Evolutionary conservation across 2,113 vertebrate species (phyloP).

Genomic region (Felis chaus): DNA sequence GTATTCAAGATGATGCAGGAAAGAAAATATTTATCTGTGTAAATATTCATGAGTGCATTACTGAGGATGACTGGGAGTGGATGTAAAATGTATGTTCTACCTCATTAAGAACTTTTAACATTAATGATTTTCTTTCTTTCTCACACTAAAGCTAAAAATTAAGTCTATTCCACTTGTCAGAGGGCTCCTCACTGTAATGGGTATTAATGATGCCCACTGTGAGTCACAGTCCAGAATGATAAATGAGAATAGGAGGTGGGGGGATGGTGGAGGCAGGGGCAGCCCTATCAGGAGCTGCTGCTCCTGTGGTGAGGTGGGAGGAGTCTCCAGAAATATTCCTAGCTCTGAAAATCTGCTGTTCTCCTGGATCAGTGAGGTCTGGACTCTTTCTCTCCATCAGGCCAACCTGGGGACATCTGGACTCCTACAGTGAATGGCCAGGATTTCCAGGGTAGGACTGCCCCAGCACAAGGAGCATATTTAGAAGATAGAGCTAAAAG

Average conservation of each 20-base stretch:
- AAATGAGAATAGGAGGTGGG: background rate
- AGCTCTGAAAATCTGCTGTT: background rate
- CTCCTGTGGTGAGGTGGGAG: fast-evolving
- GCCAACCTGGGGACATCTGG: background rate
- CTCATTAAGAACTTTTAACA: conserved; percentile 3
- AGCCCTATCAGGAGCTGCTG: background rate
- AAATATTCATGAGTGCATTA: background rate
- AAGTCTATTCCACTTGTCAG: background rate
- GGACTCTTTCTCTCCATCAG: background rate
- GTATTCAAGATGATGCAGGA: background rate
- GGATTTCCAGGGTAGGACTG: background rate
- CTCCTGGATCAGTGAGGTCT: background rate
- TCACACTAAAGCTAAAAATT: background rate
- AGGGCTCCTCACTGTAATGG: background rate
- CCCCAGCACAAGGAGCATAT: background rate
- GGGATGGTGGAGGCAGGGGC: no score
- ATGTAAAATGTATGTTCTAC: background rate
- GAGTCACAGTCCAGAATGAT: background rate
- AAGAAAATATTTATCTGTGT: background rate
- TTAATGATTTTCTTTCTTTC: conserved; percentile 32
- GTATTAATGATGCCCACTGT: background rate
- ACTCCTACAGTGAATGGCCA: background rate
- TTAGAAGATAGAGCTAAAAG: background rate
- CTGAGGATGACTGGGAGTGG: background rate
- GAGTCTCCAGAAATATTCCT: background rate